Base-by-base conservation (phyloP, 2,113 vertebrate species). In the Xiphophorus hellerii region DNA sequence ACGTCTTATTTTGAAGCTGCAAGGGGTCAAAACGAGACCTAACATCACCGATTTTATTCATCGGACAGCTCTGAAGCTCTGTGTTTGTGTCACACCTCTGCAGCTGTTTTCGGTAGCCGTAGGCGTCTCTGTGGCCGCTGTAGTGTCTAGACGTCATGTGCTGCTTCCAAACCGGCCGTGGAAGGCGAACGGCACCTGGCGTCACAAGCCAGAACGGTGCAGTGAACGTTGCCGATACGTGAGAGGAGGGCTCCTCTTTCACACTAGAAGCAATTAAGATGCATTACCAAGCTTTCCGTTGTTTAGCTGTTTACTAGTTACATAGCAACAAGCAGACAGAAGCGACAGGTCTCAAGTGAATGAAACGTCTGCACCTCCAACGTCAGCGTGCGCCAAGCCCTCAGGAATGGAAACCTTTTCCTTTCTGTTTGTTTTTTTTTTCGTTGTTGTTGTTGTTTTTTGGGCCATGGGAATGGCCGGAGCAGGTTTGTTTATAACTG, bases 41-140 rank as follows among this genome's bases (percentile, higher is more conserved):
- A 74, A 77, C 72, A 77, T 85, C 62, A 70, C 76, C 28, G 51
- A 11, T 37, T 58, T 58, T 58, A 22, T 78, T 84, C 88, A 85
- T 88, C 77, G 69, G 76, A 64, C 60, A 66, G 66, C 60, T 85
- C 78, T 63, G 78, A 77, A 84, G 64, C 69, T 84, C 74, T 37
- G 48, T 84, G 74, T 89, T 77, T 14, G 20, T 72, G 33, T 86
- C 71, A 85, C 60, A 69, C 84, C 69, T 80, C 44, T 72, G 69
- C 66, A 74, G 78, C 70, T 77, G 74, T 89, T 70, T 77, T 73
- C 28, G 79, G 81, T 86, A 77, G 83, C 78, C 77, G 31, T 84
- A n/a, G 80, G 81, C 75, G 74, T 84, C 76, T 80, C 70, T 69
- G 85, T 69, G 74, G 82, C 89, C 64, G 81, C 87, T 86, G 62